These are phyloP conservation scores for Drosophila nigrodunni DNA, from an alignment of 1,140 invertebrate species.

Conservation along the genomic window DNA sequence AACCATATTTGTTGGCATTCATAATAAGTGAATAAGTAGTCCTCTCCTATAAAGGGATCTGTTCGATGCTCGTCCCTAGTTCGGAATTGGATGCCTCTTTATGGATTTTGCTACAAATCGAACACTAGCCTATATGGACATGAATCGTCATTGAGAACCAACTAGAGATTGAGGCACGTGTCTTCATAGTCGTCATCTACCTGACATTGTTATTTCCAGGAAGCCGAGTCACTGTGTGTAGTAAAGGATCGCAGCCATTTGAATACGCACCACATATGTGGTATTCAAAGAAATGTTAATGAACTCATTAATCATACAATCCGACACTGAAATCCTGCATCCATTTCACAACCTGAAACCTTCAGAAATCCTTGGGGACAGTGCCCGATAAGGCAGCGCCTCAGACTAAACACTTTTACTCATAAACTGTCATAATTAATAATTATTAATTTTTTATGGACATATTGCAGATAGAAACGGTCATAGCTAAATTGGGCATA, in stretches of 20 bases:
- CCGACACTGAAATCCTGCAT: constrained; percentile 14
- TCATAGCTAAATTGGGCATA: constrained; percentile 30
- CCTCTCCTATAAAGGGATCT: constrained; percentile 2
- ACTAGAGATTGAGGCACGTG: constrained; percentile 55
- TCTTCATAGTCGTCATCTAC: constrained; percentile 8
- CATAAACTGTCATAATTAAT: constrained; percentile 82
- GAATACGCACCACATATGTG: constrained; percentile 44
- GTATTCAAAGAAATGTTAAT: constrained; percentile 59
- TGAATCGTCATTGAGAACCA: constrained; percentile 41
- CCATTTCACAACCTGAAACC: not conserved
- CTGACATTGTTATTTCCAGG: constrained; percentile 31
- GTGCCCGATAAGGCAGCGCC: constrained; percentile 33
- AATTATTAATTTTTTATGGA: constrained; percentile 73
- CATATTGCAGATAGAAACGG: constrained; percentile 50
- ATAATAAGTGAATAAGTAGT: constrained; percentile 19
- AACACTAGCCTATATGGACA: constrained; percentile 69
- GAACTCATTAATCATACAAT: constrained; percentile 78
- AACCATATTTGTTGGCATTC: constrained; percentile 25
- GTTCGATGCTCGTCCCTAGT: constrained; percentile 19
- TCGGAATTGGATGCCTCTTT: constrained; percentile 53
- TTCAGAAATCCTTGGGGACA: constrained; percentile 36
- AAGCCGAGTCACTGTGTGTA: constrained; percentile 21
- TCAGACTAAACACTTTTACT: constrained; percentile 69
- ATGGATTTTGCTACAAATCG: constrained; percentile 66
- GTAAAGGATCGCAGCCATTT: constrained; percentile 48